Base-by-base conservation (phyloP, 2,888 invertebrate genomes). In the Eulithis prunata region DNA sequence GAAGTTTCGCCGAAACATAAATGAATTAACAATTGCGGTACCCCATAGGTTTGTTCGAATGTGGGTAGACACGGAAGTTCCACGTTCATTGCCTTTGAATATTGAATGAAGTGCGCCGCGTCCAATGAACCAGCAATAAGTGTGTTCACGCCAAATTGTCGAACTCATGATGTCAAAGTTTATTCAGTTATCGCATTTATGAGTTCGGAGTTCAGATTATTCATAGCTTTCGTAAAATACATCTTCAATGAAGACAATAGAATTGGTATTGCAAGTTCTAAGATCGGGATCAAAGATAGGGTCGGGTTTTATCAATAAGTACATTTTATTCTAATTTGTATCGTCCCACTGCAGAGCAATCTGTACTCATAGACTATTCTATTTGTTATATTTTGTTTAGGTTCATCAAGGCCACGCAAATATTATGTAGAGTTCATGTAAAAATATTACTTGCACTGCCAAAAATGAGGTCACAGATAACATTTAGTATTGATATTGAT, bases 1-100 rank as follows among this genome's bases (percentile, higher is more conserved):
- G 38, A 8, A 6, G 41, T 41, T 41, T 8, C 32, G 41, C 41
- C 32, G 32, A 41, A 41, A 41, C 41, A 41, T 41, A 41, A 41
- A 41, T 55, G 41, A 54, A 49, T 54, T 11, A 54, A 13, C 47
- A 51, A 58, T n/a, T 46, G 54, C 49, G 54, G 43, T 53, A 57
- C 46, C 62, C 60, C 58, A 52, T 46, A 57, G 51, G 64, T 53
- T 69, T 52, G 66, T 49, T 66, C 46, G 53, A 66, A 78, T 74
- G 76, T 73, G 72, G 69, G 71, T 78, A 79, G 71, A 70, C 77
- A 77, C 77, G 72, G 74, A 80, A 78, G 76, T 76, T 72, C 75
- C 68, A 68, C 76, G 79, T 79, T 77, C 79, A 77, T 80, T 77
- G 75, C 79, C 78, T 68, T 74, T 85, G 83, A 85, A 85, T 86